These are phyloP conservation scores for Tribolium madens DNA, from an alignment of 1,140 invertebrate genomes.

Conservation along the genomic window DNA sequence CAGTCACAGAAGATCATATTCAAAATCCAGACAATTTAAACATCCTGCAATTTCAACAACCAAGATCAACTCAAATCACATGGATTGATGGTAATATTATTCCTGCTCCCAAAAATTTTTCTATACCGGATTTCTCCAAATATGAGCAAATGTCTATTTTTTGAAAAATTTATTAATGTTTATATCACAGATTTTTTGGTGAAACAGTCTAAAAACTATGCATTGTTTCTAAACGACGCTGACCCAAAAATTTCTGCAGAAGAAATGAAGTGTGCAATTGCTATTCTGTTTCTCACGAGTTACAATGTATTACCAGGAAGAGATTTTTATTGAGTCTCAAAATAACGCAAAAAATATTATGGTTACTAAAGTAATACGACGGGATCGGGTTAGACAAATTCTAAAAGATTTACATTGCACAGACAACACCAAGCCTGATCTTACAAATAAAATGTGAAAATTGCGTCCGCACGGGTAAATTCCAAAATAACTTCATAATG, in stretches of 20 bases:
- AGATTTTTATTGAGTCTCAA: not conserved
- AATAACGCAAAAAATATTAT: not conserved
- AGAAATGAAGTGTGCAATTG: slow-evolving; percentile 5
- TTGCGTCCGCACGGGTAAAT: slow-evolving; percentile 40
- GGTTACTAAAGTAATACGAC: not conserved
- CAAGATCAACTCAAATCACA: too few relatives aligned
- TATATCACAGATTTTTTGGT: not conserved
- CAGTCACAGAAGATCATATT: too few relatives aligned
- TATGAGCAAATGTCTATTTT: not conserved
- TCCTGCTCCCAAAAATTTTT: too few relatives aligned
- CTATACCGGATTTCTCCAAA: too few relatives aligned
- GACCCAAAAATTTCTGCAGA: not conserved
- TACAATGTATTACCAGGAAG: not conserved
- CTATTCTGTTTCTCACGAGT: not conserved
- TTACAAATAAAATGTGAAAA: slow-evolving; percentile 46
- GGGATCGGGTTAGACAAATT: not conserved
- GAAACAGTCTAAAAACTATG: not conserved
- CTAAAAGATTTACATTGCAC: not conserved
- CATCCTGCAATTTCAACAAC: too few relatives aligned
- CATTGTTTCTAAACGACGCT: not conserved
- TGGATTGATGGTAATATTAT: too few relatives aligned
- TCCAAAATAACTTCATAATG: slow-evolving; percentile 46
- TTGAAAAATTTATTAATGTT: not conserved
- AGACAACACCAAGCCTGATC: not conserved
- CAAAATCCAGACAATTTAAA: too few relatives aligned